Evolutionary conservation across 2,888 invertebrate genomes (phyloP), one percentile per base, ranked within the genome.

Genomic region (Phaedon cochleariae): DNA sequence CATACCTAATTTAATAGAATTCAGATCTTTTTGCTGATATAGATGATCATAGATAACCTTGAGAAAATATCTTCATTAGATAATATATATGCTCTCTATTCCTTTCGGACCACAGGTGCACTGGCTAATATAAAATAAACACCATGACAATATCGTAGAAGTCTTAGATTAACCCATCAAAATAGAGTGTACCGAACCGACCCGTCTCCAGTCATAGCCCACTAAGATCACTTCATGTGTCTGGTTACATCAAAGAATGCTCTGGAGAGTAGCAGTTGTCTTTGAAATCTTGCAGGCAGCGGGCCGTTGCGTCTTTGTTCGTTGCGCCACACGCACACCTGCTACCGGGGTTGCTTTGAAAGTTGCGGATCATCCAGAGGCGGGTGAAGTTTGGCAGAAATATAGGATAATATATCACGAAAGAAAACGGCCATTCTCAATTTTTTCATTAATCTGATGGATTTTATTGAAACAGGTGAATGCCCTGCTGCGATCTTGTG

Each of bases 241-340:
- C 62, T 70, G 64, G 57, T 66, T 63, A 64, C 64, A 70, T 73
- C 68, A 73, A 64, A 62, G 64, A 67, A 68, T 60, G 65, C 70
- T 62, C 49, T 55, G 55, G 66, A 31, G 60, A 61, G 58, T 52
- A 37, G 62, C 64, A 61, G 67, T 65, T 68, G 67, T 63, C 70
- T 68, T 64, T 54, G 49, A 63, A 65, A 65, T 60, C 59, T 62
- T 63, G 51, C 17, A 6, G 26, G 17, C 45, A 15, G 41, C 15
- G 41, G 57, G 37, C 22, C 57, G 57, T 22, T 57, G 41, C 45
- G 57, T 22, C 26, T 57, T 51, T 65, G 60, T 52, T 60, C 57
- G 58, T 45, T 59, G 48, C 45, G 48, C 20, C 61, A 65, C 61
- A 65, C 45, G 53, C 48, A 59, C 65, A 65, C 60, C 65, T 65